Evolutionary conservation across 2,797 vertebrate species (phyloP).

Genomic region (Taeniopygia guttata): DNA sequence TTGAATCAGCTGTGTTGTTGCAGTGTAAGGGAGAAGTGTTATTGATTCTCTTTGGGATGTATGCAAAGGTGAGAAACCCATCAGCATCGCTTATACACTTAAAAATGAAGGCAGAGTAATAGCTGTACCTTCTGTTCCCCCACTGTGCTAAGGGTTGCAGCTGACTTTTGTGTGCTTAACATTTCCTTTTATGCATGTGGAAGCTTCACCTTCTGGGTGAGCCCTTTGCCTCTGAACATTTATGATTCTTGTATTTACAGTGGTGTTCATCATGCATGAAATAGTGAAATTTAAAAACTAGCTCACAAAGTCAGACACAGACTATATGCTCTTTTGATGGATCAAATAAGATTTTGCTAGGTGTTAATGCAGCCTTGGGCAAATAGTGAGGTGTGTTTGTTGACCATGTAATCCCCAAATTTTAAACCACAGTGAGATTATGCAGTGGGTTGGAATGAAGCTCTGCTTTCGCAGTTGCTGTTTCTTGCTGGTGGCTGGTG

Average conservation of each 20-base stretch:
- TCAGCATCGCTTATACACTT: background rate
- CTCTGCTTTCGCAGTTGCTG: background rate
- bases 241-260: background rate
- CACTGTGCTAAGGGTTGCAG: background rate
- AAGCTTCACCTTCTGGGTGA: constrained; percentile 3
- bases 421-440: background rate
- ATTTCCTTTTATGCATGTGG: background rate
- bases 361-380: background rate
- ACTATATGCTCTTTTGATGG: background rate
- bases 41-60: background rate
- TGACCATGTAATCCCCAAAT: background rate
- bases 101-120: background rate
- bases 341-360: background rate
- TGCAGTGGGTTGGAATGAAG: background rate
- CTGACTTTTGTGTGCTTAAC: background rate
- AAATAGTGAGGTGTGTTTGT: background rate
- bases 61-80: background rate
- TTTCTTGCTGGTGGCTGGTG: background rate
- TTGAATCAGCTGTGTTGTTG: background rate
- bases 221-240: background rate
- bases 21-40: background rate
- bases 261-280: background rate
- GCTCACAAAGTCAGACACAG: background rate
- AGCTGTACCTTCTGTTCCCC: background rate
- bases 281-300: background rate